Evolutionary conservation across 2,888 invertebrate species (phyloP), one percentile per base, ranked within the genome.

Genomic region (Hylaea fasciaria): DNA sequence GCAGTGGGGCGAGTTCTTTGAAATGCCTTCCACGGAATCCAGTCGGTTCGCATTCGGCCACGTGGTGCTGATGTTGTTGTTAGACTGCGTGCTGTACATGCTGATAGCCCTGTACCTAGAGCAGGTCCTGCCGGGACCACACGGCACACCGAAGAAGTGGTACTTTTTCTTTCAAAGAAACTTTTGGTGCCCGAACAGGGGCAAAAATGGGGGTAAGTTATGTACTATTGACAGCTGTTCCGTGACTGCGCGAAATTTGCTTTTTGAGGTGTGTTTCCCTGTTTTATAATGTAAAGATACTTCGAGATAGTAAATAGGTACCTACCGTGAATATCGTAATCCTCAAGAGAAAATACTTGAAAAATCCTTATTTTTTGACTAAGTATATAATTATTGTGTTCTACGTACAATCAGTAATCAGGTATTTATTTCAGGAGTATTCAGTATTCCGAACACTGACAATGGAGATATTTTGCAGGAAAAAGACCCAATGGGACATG

Each of bases 111-210:
- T 98, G 69, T 98, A 98, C 80, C 87, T 98, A 29, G 98, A 98
- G 83, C 96, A 96, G 68, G 94, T 98, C 10, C 93, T 95, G 64
- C 98, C 98, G 0, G 98, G 98, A 10, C 95, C 96, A 12, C 97
- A 94, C 81, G 98, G 98, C 3, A 95, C 98, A 0, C 95, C 96
- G 0, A 94, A 94, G 64, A 95, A 95, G 28, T 98, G 97, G 95
- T 95, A 97, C 77, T 98, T 97, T 78, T 94, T 95, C 0, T 93
- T 97, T 50, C 93, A 93, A 41, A 82, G 85, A 22, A 73, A 80
- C 0, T 95, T 92, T 75, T 95, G 95, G 95, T 89, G 77, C 44
- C 77, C 85, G 4, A 70, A 51, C 17, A 65, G 57, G n/a, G 72
- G 70, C 53, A 45, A 66, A 58, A 61, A 64, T 68, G 49, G 65